Evolutionary conservation across 2,797 vertebrate genomes (phyloP).

Genomic region (Sebastiscus albofasciatus): DNA sequence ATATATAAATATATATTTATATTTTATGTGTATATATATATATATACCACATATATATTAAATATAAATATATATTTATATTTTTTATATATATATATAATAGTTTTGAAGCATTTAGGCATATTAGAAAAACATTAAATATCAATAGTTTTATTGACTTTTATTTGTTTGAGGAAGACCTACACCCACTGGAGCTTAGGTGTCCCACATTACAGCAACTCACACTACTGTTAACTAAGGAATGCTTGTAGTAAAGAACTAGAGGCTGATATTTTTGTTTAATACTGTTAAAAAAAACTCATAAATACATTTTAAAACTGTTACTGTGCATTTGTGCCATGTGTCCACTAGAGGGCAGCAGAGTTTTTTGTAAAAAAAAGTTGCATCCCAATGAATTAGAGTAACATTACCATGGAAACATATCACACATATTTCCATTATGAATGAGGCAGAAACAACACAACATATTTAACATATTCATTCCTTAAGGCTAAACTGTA

Average conservation of each 20-base stretch:
- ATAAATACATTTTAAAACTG: background rate
- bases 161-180: too few species aligned
- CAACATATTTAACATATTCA: background rate
- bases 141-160: too few species aligned
- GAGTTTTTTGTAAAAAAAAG: background rate
- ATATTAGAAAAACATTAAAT: too few species aligned
- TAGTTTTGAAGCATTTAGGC: too few species aligned
- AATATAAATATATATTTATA: too few species aligned
- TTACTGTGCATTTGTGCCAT: background rate
- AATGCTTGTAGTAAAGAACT: background rate
- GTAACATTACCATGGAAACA: conserved; percentile 64
- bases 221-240: background rate
- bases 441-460: background rate
- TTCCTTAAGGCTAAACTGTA: background rate
- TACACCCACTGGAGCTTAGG: too few species aligned
- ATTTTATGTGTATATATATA: too few species aligned
- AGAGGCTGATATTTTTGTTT: background rate
- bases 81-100: too few species aligned
- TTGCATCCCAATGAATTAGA: background rate
- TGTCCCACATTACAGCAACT: too few species aligned
- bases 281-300: background rate
- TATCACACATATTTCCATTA: background rate
- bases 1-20: too few species aligned
- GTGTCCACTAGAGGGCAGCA: conserved; percentile 57
- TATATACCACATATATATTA: too few species aligned